Base-by-base conservation (phyloP, 2,113 vertebrate species). In the Salminus brasiliensis region DNA sequence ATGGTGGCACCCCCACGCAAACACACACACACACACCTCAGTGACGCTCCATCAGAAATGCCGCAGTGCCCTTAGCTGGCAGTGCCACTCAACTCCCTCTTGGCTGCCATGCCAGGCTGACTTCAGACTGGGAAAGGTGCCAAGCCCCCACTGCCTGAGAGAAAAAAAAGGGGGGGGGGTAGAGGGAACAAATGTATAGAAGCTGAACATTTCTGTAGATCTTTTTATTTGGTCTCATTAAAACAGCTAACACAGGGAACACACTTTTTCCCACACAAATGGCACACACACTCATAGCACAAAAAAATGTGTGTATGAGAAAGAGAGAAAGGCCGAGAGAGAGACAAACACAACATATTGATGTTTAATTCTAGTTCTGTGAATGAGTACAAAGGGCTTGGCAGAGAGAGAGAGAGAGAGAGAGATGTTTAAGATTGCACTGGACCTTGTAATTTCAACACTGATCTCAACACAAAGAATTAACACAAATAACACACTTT, bases 11-110 rank as follows among this genome's bases (percentile, higher is more conserved):
- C 59, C 70, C 39, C 43, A 53, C 49, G 16, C 49, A 53, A 10
- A 53, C 49, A 57, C 53, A 57, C 53, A 32, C 59, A 32, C 60
- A 65, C 60, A 39, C 65, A 76, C 63, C 72, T 72, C 52, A 27
- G 57, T 73, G 81, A 60, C 74, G 72, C 73, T 70, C 36, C 71
- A 79, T 81, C 74, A 74, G 49, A 82, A 86, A 86, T 86, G 84
- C 84, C 68, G 84, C 81, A 86, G 84, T 86, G 84, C 81, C 81
- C 84, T 81, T 82, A 79, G 71, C 76, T 83, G 81, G 81, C 62
- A 83, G 76, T 85, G 84, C 81, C 84, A 83, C 78, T 85, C 72
- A 77, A 52, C 76, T 66, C 78, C 72, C 81, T 83, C 74, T 72
- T 72, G 74, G 70, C 78, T 78, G 79, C 76, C 74, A 72, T 81